Evolutionary conservation across 2,888 invertebrate genomes (phyloP), one percentile per base, ranked within the genome.

Genomic region (Chromoteleia sp.): DNA sequence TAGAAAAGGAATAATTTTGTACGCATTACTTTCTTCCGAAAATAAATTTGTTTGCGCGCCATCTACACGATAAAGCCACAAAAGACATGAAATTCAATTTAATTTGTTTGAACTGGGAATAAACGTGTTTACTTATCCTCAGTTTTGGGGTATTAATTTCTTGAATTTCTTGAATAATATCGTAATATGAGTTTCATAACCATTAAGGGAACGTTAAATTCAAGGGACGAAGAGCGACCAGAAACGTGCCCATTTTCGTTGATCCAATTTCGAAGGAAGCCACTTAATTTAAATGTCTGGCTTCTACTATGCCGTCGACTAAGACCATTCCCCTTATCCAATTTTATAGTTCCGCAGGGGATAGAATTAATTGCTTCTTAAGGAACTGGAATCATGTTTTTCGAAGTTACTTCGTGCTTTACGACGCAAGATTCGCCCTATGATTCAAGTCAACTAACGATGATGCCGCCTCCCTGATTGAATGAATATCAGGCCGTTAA

Each of bases 351-450:
- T 71, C 80, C 83, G 67, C 75, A 71, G 88, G 85, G 88, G 85
- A 87, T 83, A 84, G 83, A 89, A 89, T 91, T 90, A 91, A 90
- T 91, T 90, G 89, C 89, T 88, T 87, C 89, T 88, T 89, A 88
- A 89, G 87, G 85, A 89, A 89, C 85, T 85, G 84, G 86, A 90
- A 91, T 90, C 88, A 90, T 88, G 88, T 89, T 89, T 89, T 86
- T 86, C 85, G 74, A 84, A 87, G 85, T 85, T 84, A 84, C 83
- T 76, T 71, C 65, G 39, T 82, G 74, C 79, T 80, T 75, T 39
- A 76, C 71, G 52, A 68, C 29, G 25, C 50, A 41, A 45, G 43
- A 68, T 65, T 74, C 80, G 58, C 59, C 43, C 70, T 80, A 70
- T 56, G 74, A 74, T 75, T 77, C 54, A 56, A 77, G 70, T 78